Evolutionary conservation across 1,140 invertebrate species (phyloP).

Genomic region (Drosophila jambulina): DNA sequence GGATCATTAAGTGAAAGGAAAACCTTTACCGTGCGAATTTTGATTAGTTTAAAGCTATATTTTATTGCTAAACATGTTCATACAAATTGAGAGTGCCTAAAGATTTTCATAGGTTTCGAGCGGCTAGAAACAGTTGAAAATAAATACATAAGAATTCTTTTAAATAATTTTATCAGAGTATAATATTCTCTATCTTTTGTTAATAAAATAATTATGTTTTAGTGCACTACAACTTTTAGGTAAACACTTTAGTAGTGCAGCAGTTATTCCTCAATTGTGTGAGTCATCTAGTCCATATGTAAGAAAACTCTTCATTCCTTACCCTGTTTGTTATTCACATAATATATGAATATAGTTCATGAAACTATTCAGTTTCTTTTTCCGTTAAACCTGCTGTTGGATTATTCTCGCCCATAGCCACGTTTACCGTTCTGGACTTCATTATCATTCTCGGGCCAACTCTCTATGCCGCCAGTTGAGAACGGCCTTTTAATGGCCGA

Average conservation of each 20-base stretch:
- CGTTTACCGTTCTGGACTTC: slow-evolving; percentile 76
- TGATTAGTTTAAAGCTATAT: neutral
- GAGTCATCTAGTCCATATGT: neutral
- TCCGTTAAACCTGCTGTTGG: slow-evolving; percentile 37
- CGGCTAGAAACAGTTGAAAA: neutral
- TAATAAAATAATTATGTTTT: neutral
- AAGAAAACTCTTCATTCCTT: slow-evolving; percentile 11
- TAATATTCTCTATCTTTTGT: too few relatives aligned
- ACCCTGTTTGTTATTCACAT: slow-evolving; percentile 24
- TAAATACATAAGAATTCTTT: neutral
- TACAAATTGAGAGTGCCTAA: neutral
- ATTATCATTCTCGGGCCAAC: slow-evolving; percentile 66
- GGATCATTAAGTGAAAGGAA: slow-evolving; percentile 3
- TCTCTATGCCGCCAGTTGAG: slow-evolving; percentile 27
- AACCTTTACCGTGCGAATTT: slow-evolving; percentile 5
- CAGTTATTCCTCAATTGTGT: too few relatives aligned
- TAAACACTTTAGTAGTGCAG: neutral
- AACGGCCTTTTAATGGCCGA: slow-evolving; percentile 76
- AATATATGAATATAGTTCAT: slow-evolving; percentile 35
- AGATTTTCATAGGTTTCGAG: neutral
- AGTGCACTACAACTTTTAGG: too few relatives aligned
- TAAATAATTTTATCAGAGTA: too few relatives aligned
- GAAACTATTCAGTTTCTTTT: slow-evolving; percentile 19
- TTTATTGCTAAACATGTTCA: neutral
- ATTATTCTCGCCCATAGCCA: slow-evolving; percentile 35